Conservation (phyloP, 2,888 invertebrate genomes). For the Idaea dimidiata region DNA sequence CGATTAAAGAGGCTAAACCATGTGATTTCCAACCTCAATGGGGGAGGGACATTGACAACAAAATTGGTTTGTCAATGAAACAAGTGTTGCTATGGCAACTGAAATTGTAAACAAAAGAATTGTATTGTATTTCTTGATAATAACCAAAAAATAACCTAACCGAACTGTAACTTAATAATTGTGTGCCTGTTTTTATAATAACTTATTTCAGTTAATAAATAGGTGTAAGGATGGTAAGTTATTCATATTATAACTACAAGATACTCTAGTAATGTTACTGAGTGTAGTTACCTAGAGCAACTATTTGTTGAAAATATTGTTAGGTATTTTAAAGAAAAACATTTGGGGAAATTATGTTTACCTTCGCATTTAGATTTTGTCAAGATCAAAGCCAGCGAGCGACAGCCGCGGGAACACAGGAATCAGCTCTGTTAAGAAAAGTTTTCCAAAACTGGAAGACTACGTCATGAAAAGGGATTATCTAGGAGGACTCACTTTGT, state of each 20-base stretch:
- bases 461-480: slow-evolving; percentile 95
- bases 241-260: background rate
- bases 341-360: too few relatives aligned
- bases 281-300: too few relatives aligned
- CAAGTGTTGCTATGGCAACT: slow-evolving; percentile 40
- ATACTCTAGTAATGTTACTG: background rate
- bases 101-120: slow-evolving; percentile 36
- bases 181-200: slow-evolving; percentile 8
- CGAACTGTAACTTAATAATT: slow-evolving; percentile 2
- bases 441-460: slow-evolving; percentile 92
- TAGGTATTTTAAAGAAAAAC: too few relatives aligned
- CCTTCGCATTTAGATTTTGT: slow-evolving; percentile 83
- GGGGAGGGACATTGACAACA: slow-evolving; percentile 9
- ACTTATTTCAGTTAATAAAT: background rate
- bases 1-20: too few relatives aligned
- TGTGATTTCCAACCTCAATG: too few relatives aligned
- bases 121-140: too few relatives aligned
- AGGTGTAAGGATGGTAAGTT: background rate
- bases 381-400: slow-evolving; percentile 89
- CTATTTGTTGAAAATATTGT: too few relatives aligned
- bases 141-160: too few relatives aligned
- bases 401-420: slow-evolving; percentile 56
- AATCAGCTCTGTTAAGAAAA: slow-evolving; percentile 68
- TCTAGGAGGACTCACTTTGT: slow-evolving; percentile 94
- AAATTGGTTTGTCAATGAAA: slow-evolving; percentile 14